Percentiles rank a stretch among this genome's conserved stretches.
Evolutionary conservation across 2,797 vertebrate species (phyloP).

Genomic region (Thunnus albacares): DNA sequence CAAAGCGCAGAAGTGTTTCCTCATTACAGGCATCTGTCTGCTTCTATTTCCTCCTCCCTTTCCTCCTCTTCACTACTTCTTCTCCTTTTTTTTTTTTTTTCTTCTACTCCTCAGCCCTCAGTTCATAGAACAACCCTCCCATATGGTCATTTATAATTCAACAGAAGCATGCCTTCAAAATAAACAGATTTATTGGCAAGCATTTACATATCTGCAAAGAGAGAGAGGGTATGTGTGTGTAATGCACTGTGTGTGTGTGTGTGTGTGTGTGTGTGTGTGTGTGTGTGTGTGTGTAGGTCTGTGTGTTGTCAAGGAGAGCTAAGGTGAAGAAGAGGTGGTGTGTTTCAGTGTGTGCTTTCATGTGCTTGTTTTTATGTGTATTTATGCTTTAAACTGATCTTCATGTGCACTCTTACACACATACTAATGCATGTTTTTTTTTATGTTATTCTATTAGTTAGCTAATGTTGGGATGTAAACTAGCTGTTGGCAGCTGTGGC

Average conservation of each 20-base stretch:
- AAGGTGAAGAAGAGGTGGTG: slow-evolving; percentile 1
- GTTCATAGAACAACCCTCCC: slow-evolving; percentile 68
- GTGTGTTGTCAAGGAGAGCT: neutral
- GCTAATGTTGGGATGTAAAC: too few relatives aligned
- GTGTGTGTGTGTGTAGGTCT: neutral
- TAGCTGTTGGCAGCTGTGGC: too few relatives aligned
- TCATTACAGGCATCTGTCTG: slow-evolving; percentile 82
- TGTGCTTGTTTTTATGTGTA: slow-evolving; percentile 1
- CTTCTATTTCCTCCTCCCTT: slow-evolving; percentile 64
- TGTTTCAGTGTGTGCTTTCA: neutral
- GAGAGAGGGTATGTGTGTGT: slow-evolving; percentile 1
- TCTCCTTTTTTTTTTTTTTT: slow-evolving; percentile 44
- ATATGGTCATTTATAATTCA: slow-evolving; percentile 87
- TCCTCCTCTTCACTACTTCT: slow-evolving; percentile 28
- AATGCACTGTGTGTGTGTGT: neutral
- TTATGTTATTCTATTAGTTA: neutral
- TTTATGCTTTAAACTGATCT: neutral
- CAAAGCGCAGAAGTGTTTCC: slow-evolving; percentile 71
- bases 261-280: neutral
- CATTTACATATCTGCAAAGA: slow-evolving; percentile 72
- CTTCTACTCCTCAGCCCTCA: slow-evolving; percentile 43
- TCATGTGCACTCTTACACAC: neutral
- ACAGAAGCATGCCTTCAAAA: slow-evolving; percentile 76
- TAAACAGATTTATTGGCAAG: slow-evolving; percentile 75
- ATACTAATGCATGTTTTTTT: too few relatives aligned